These are phyloP conservation scores for Prunella fulvescens DNA, from an alignment of 2,113 vertebrate genomes.

Conservation along the genomic window DNA sequence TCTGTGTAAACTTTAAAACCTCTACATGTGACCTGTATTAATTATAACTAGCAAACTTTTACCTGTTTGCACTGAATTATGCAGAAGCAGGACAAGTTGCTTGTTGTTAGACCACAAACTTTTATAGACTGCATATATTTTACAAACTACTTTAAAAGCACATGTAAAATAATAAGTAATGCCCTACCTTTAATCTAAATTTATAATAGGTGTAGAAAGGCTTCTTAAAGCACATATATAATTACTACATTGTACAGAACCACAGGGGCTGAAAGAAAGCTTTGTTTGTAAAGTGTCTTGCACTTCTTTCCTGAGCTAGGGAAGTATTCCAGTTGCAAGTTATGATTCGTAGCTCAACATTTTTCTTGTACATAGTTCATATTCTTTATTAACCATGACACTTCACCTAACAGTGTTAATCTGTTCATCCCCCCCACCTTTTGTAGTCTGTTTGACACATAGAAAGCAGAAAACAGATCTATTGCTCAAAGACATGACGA, in stretches of 20 bases:
- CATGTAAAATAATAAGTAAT: neutral
- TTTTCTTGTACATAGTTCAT: neutral
- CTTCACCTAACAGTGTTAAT: neutral
- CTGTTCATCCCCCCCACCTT: neutral
- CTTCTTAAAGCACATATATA: neutral
- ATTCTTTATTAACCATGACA: neutral
- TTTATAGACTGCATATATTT: slow-evolving; percentile 29
- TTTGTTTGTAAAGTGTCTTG: neutral
- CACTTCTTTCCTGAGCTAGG: neutral
- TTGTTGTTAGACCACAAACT: slow-evolving; percentile 1
- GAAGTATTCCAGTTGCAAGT: neutral
- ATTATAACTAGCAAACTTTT: neutral
- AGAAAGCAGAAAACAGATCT: neutral
- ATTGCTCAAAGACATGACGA: neutral
- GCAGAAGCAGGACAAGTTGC: neutral
- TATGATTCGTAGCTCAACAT: neutral
- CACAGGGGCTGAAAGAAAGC: neutral
- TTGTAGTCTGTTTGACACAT: neutral
- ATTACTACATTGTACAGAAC: neutral
- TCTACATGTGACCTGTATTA: neutral
- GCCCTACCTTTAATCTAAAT: neutral
- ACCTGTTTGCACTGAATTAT: neutral
- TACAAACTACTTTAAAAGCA: slow-evolving; percentile 36
- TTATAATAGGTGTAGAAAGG: slow-evolving; percentile 14
- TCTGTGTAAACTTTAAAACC: neutral